Evolutionary conservation across 2,888 invertebrate genomes (phyloP), one percentile per base, ranked within the genome.

Genomic region (Drosophila borealis): DNA sequence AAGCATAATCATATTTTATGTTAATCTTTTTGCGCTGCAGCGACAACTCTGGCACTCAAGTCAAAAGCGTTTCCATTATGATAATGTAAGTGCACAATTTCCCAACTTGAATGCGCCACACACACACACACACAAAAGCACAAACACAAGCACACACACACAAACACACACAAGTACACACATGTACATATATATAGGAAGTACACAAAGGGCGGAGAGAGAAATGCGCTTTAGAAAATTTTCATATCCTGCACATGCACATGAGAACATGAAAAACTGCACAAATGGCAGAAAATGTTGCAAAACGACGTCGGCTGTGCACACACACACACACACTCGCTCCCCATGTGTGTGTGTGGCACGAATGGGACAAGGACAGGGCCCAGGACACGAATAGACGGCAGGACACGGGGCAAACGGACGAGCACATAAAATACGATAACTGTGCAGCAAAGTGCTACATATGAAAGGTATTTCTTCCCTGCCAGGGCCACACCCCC

Each of bases 41-140:
- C 33, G 84, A 39, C 83, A 84, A 81, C 86, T 66, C 86, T 80
- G 81, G 45, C 76, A 42, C 70, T 74, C 74, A 79, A 85, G 88
- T 80, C 83, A 83, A 81, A 87, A 71, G 63, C 81, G 81, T 87
- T 89, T 85, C 80, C 78, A 89, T 89, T 89, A 88, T 89, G 88
- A 89, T 88, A 88, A 88, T 88, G 84, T 88, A 82, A 88, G 88
- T 89, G 84, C 89, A 79, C 87, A 78, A 85, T 89, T 85, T 87
- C 65, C 72, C 80, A 88, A 83, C 83, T 88, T 75, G 70, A 81
- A 81, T 84, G 76, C 66, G 65, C 69, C 61, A 11, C 44, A 33
- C 54, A 54, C 64, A 68, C 69, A 69, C 59, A 63, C 59, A 60
- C 49, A 73, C 51, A 14, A 41, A 45, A 0, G 0, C n/a, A 59